Evolutionary conservation across 2,113 vertebrate species (phyloP), one percentile per base, ranked within the genome.

Genomic region (Chauna torquata): DNA sequence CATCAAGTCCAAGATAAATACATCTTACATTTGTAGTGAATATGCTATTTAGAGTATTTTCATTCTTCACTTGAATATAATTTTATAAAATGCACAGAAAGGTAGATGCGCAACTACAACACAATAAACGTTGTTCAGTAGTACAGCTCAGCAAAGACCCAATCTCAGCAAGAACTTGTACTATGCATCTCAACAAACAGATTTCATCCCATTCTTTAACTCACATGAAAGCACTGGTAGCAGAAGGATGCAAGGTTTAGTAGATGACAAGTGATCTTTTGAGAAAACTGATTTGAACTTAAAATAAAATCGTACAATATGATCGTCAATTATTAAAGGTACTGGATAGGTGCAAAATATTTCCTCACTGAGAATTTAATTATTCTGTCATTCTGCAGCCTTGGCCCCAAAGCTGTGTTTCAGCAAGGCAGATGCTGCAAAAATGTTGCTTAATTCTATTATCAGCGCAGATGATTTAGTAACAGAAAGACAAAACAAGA

Each of bases 381-480:
- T 78, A 72, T 81, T 81, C 78, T 45, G 77, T 70, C 59, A 42
- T 62, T 86, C 76, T 69, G 50, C 45, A 83, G 40, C 68, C 72
- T 10, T 20, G 57, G 19, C 25, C 66, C 36, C 82, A 69, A 65
- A 88, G 57, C 15, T n/a, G 7, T 8, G 8, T 65, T 88, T 55
- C 78, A 79, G 19, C 30, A 72, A 47, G 32, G 49, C 58, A 88
- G 36, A 52, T 50, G 19, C 14, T 74, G 52, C 61, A 95, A 54
- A 79, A 91, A 81, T 7, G 11, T 15, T 27, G 38, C 44, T 87
- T 74, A 42, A 20, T 7, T 68, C 11, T 38, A 44, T 34, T 52
- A 68, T 57, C 36, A 59, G 20, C 0, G 0, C 0, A 8, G 23
- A 22, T 12, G 6, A 68, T 0, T 17, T 45, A 17, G 16, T 47